Percentiles rank a stretch among this genome's conserved stretches.
These are phyloP conservation scores for Conus betulinus DNA, from an alignment of 1,140 invertebrate genomes.

Conservation along the genomic window DNA sequence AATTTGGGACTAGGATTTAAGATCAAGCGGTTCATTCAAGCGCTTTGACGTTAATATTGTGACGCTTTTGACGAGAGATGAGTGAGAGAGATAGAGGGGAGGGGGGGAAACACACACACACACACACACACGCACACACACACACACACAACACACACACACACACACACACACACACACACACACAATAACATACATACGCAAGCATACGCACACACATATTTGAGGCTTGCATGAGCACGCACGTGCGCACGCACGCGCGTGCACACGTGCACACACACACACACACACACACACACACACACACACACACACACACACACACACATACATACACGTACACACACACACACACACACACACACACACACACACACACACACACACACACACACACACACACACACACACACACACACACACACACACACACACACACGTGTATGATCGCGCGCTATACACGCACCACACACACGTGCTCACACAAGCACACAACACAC, in stretches of 20 bases:
- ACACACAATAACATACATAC: background rate
- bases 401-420: too few species aligned
- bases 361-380: too few species aligned
- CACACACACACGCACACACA: conserved; percentile 3
- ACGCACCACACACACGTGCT: too few species aligned
- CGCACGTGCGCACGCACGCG: background rate
- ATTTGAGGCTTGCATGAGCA: background rate
- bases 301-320: background rate
- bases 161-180: conserved; percentile 2
- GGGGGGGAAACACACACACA: background rate
- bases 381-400: too few species aligned
- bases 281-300: conserved; percentile 5
- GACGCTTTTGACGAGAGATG: too few species aligned
- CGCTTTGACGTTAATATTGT: too few species aligned
- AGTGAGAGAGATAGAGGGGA: too few species aligned
- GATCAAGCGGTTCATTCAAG: too few species aligned
- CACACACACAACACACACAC: background rate
- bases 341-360: background rate
- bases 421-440: too few species aligned
- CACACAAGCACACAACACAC: too few species aligned
- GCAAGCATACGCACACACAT: background rate
- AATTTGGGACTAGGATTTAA: too few species aligned
- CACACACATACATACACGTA: background rate
- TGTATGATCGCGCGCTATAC: too few species aligned
- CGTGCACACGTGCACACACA: background rate